Evolutionary conservation across 2,113 vertebrate genomes (phyloP), one percentile per base, ranked within the genome.

Genomic region (Callopanchax toddi): DNA sequence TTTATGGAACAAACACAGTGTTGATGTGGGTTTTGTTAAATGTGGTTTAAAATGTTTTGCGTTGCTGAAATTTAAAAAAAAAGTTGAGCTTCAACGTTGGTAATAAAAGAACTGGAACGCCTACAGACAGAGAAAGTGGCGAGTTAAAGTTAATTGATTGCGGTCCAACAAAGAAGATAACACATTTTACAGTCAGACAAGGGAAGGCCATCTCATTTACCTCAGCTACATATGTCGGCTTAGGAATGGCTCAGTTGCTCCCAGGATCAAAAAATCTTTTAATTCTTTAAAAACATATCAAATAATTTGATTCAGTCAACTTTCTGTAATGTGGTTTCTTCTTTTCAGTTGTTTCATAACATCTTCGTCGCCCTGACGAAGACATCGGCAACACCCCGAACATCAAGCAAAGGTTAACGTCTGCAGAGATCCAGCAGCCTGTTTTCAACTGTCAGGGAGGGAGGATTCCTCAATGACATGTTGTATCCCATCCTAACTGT

Each of bases 391-490:
- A 42, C 63, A 42, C 46, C 46, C 37, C 39, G 67, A 79, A 68
- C 77, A 72, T 45, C 17, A 15, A 54, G 75, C 37, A 44, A 59
- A 76, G 58, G 59, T 68, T 73, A 68, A 67, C 75, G 70, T 82
- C 71, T 55, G 37, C 63, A 59, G 46, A 71, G 76, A 73, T 20
- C 61, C 61, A 44, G 72, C 83, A 83, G 81, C 77, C 88, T 84
- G 88, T 89, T 88, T 88, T 89, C 79, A 84, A 78, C 81, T 69
- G 79, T 82, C 83, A 83, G 77, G 74, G 72, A 84, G 85, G 78
- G 61, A 67, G 75, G 81, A 88, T 86, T 89, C 78, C 81, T 81
- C 82, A 83, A 86, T 86, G 86, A 87, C 86, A 89, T 84, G 86
- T 87, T 88, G 83, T 78, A 84, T 85, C 84, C 86, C 68, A 89